Evolutionary conservation across 2,797 vertebrate species (phyloP).

Genomic region (Distichodus sexfasciatus): DNA sequence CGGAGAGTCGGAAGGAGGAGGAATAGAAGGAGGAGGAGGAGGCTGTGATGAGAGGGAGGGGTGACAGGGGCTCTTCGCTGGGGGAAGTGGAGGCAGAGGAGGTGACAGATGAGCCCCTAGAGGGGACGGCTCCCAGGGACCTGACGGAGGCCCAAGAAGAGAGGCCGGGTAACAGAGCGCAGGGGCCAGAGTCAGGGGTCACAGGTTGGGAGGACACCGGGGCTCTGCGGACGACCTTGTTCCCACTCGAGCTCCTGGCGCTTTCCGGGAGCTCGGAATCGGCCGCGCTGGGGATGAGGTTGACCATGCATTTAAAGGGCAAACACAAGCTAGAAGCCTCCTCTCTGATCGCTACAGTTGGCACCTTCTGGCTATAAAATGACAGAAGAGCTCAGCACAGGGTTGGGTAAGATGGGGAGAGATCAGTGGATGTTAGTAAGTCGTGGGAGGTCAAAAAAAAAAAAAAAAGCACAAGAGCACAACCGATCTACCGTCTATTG

Average conservation of each 20-base stretch:
- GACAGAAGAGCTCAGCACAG: constrained; percentile 70
- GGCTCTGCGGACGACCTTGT: constrained; percentile 57
- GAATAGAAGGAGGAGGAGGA: constrained; percentile 68
- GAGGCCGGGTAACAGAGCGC: constrained; percentile 22
- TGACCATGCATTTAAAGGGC: constrained; percentile 73
- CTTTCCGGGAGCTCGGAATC: constrained; percentile 66
- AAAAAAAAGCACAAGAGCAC: constrained; percentile 40
- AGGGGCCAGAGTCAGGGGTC: constrained; percentile 53
- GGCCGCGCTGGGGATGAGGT: constrained; percentile 67
- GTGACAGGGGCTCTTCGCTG: constrained; percentile 67
- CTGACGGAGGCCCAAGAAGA: constrained; percentile 50
- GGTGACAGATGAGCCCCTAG: constrained; percentile 62
- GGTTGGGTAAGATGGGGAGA: constrained; percentile 41
- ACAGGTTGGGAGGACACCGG: constrained; percentile 63
- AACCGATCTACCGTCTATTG: constrained; percentile 36
- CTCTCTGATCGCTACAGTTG: constrained; percentile 55
- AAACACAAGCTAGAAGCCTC: constrained; percentile 71
- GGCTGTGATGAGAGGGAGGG: constrained; percentile 70
- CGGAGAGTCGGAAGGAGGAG: constrained; percentile 70
- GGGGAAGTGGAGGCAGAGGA: constrained; percentile 69
- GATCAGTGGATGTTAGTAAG: constrained; percentile 41
- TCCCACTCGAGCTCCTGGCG: constrained; percentile 36
- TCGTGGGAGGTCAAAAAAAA: constrained; percentile 24
- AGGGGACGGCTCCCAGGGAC: constrained; percentile 43
- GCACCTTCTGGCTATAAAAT: constrained; percentile 65